phyloP scores from a whole-genome alignment of 2,888 invertebrate species.

The Apoderus coryli region DNA sequence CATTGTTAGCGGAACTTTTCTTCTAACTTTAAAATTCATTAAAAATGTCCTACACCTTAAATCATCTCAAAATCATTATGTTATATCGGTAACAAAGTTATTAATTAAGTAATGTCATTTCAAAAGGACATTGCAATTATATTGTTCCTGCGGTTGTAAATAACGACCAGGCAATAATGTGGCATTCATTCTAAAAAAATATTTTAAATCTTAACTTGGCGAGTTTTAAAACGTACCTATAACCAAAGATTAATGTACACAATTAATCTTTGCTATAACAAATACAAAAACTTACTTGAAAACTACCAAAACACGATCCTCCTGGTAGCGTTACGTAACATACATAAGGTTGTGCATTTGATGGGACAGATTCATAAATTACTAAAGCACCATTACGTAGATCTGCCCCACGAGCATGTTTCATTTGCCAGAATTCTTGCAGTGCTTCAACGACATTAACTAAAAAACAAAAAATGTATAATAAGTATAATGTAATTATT shows the following conservation, averaged over 20 bases:
- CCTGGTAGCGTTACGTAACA: conserved; percentile 92
- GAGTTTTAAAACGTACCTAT: conserved; percentile 1
- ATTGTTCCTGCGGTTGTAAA: background rate
- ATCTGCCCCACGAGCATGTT: conserved; percentile 74
- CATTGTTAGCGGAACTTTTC: too few relatives aligned
- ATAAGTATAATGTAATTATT: conserved; percentile 3
- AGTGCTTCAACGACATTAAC: conserved; percentile 92
- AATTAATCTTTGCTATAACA: too few relatives aligned
- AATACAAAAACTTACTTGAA: conserved; percentile 49
- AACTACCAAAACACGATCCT: conserved; percentile 91
- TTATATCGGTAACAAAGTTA: too few relatives aligned
- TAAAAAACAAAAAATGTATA: conserved; percentile 30
- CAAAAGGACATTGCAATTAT: background rate
- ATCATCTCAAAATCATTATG: too few relatives aligned
- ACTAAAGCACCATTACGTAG: conserved; percentile 79
- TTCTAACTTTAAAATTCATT: too few relatives aligned
- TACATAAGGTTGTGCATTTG: conserved; percentile 81
- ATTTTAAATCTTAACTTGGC: background rate
- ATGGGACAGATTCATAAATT: conserved; percentile 88
- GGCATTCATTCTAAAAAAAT: background rate
- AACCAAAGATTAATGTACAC: too few relatives aligned
- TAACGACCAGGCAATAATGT: conserved; percentile 1
- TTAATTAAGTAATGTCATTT: too few relatives aligned
- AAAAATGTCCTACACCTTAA: too few relatives aligned
- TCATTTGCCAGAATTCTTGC: conserved; percentile 97